A percentile compares a stretch with the other conserved stretches of the same genome.
Evolutionary conservation across 2,113 vertebrate genomes (phyloP).

Genomic region (Paraplagusia blochii): DNA sequence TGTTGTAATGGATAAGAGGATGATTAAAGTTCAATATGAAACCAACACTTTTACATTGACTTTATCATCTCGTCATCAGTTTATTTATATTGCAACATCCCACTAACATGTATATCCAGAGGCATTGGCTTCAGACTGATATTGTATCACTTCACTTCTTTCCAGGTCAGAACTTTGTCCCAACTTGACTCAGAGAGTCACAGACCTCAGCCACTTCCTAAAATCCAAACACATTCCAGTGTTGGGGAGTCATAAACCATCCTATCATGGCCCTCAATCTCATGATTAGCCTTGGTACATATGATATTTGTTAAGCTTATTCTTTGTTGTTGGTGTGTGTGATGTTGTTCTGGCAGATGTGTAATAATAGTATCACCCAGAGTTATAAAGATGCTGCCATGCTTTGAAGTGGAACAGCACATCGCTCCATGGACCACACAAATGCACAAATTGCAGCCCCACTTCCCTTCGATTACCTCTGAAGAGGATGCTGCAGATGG

Average conservation of each 20-base stretch:
- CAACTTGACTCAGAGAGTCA: no score
- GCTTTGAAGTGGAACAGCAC: slow-evolving; percentile 34
- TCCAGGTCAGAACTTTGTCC: no score
- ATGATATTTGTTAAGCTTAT: slow-evolving; percentile 20
- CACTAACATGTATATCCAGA: no score
- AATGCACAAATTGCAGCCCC: slow-evolving; percentile 31
- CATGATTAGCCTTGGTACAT: slow-evolving; percentile 1
- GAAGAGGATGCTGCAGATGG: slow-evolving; percentile 15
- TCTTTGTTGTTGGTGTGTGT: slow-evolving; percentile 24
- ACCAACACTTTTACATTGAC: no score
- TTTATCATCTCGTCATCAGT: no score
- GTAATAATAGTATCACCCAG: slow-evolving; percentile 31
- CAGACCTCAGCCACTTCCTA: no score
- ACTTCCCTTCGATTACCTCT: slow-evolving; percentile 8
- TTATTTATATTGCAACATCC: no score
- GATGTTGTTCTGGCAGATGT: slow-evolving; percentile 23
- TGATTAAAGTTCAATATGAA: no score
- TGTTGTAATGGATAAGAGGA: no score
- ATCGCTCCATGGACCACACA: slow-evolving; percentile 32
- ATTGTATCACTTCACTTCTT: no score
- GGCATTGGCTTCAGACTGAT: no score
- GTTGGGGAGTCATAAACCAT: not conserved
- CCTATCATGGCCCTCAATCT: slow-evolving; percentile 5
- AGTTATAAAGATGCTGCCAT: slow-evolving; percentile 28
- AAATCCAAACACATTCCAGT: no score